phyloP scores from a whole-genome alignment of 37 sponge, comb jelly and placozoan genomes.

The Cladorhizidae sp. region DNA sequence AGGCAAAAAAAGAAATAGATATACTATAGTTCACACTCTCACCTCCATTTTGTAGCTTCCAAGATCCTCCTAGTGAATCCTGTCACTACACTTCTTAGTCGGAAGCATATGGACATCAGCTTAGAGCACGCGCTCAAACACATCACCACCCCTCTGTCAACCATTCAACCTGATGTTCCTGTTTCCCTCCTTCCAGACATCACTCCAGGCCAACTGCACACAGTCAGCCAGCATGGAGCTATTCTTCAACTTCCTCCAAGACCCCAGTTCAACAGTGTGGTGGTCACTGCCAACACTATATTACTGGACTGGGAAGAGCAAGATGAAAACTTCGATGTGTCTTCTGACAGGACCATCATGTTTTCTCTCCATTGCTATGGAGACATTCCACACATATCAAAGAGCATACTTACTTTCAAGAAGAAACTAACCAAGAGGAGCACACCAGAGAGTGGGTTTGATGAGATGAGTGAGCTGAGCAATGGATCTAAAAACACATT shows the following conservation, averaged over 20 bases:
- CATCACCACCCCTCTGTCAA: background rate
- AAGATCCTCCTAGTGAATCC: slow-evolving; percentile 64
- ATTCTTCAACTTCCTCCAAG: slow-evolving; percentile 63
- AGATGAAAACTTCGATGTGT: slow-evolving; percentile 21
- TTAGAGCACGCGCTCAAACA: slow-evolving; percentile 42
- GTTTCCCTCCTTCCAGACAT: slow-evolving; percentile 53
- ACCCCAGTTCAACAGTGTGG: slow-evolving; percentile 22
- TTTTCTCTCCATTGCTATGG: slow-evolving; percentile 65
- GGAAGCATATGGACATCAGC: slow-evolving; percentile 63
- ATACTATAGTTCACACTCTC: too few species aligned
- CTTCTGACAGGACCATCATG: slow-evolving; percentile 21
- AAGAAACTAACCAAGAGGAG: background rate
- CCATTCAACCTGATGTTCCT: slow-evolving; percentile 45
- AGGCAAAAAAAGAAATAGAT: background rate
- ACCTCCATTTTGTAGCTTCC: slow-evolving; percentile 18
- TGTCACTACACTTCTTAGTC: slow-evolving; percentile 55
- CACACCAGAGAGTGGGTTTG: slow-evolving; percentile 79
- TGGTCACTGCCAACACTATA: slow-evolving; percentile 42
- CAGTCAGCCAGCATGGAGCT: slow-evolving; percentile 66
- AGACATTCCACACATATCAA: slow-evolving; percentile 38
- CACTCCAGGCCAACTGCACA: slow-evolving; percentile 12
- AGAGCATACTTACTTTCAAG: slow-evolving; percentile 5
- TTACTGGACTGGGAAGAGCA: slow-evolving; percentile 43
- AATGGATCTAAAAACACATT: slow-evolving; percentile 25
- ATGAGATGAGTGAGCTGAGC: slow-evolving; percentile 47